Evolutionary conservation across 1,140 invertebrate genomes (phyloP), one percentile per base, ranked within the genome.

Genomic region (Homalodisca vitripennis): DNA sequence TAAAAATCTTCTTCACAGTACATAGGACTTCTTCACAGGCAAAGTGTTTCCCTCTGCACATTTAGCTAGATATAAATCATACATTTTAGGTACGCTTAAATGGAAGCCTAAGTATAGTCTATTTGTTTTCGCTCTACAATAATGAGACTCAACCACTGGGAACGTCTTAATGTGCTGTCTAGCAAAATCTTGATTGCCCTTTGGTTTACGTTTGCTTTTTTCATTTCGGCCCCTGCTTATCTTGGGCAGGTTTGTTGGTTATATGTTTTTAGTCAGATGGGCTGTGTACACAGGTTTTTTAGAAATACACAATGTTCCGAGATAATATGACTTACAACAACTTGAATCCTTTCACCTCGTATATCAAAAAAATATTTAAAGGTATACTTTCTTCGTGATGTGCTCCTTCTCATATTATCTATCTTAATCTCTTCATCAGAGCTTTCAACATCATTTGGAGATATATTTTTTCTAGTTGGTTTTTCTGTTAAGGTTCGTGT

Each of bases 241-340:
- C 63, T 20, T 2, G 63, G 17, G 32, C 41, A 32, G 32, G 30
- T 20, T 29, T 65, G 22, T 65, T 31, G 2, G 29, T 65, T 12
- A 34, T 20, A 65, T 41, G 63, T 65, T 27, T 41, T 65, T 31
- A 29, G 63, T 65, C 2, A 29, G 17, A 24, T 65, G 63, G 3
- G 32, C 29, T n/a, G 63, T 65, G 22, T 65, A 65, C 12, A 62
- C 57, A 29, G 57, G 57, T 62, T 62, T 62, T 30, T 62, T 3
- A 3, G 57, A 62, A 17, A 62, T 62, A 31, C 13, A 14, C 14
- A 65, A 31, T 13, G 63, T 65, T 34, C 30, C 17, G 10, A 32
- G 31, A 65, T 65, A 65, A 65, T 34, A 65, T 41, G 29, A 22
- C 22, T 34, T 3, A 31, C 63, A 65, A n/a, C n/a, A 12, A 65